Percentiles rank a stretch among this genome's conserved stretches.
phyloP scores from a whole-genome alignment of 2,888 invertebrate species.

The Phyllotreta striolata region DNA sequence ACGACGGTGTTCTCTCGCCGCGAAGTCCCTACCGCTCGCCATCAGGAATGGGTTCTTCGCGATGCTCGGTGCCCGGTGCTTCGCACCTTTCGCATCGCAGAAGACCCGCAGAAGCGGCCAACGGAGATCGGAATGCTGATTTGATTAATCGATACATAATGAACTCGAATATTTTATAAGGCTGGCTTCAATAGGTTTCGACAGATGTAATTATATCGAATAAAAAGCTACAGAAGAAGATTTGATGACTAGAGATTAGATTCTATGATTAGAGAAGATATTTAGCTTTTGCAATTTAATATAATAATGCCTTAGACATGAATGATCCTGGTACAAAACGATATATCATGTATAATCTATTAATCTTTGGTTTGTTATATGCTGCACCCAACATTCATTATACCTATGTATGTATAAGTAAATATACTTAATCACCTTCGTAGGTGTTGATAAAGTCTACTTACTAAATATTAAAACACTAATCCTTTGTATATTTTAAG shows the following conservation, averaged over 20 bases:
- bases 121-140: constrained; percentile 11
- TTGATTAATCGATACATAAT: not conserved
- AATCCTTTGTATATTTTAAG: constrained; percentile 17
- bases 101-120: not conserved
- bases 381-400: too few species aligned
- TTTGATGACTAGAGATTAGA: too few species aligned
- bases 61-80: constrained; percentile 42
- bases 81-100: constrained; percentile 54
- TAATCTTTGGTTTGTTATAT: too few species aligned
- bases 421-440: not conserved
- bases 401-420: too few species aligned
- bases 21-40: constrained; percentile 38
- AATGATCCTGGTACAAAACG: too few species aligned
- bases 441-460: constrained; percentile 6
- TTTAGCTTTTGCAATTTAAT: too few species aligned
- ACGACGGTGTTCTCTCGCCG: constrained; percentile 18
- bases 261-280: too few species aligned
- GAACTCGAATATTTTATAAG: not conserved
- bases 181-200: not conserved
- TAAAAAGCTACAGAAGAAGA: too few species aligned
- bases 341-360: too few species aligned
- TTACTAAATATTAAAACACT: constrained; percentile 18
- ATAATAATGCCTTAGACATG: too few species aligned
- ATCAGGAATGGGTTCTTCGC: constrained; percentile 16
- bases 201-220: not conserved